Evolutionary conservation across 92 coral and sea anemone genomes (phyloP).

Genomic region (Scolanthus callimorphus): DNA sequence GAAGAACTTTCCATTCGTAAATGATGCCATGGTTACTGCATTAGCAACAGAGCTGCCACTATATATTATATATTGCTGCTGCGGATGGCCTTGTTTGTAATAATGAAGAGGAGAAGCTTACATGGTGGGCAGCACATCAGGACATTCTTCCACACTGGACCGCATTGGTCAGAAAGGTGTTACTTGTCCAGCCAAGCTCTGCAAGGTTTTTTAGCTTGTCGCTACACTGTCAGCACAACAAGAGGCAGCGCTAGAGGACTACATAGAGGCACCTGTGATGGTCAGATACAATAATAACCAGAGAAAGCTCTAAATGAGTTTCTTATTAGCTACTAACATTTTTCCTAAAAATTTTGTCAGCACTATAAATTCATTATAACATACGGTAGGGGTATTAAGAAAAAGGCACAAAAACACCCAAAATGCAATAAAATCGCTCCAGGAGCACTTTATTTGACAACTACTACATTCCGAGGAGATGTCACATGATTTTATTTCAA

Average conservation of each 20-base stretch:
- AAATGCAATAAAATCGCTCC: too few species aligned
- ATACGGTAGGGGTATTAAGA: too few species aligned
- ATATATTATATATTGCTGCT: constrained; percentile 60
- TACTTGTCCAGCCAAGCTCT: constrained; percentile 46
- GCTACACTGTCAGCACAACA: constrained; percentile 27
- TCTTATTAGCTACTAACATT: constrained; percentile 21
- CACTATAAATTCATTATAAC: too few species aligned
- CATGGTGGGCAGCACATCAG: constrained; percentile 56
- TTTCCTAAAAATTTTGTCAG: constrained; percentile 12
- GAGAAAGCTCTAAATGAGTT: constrained; percentile 32
- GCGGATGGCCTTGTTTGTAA: constrained; percentile 58
- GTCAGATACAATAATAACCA: constrained; percentile 39
- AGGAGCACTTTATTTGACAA: too few species aligned
- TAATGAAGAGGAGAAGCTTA: constrained; percentile 43
- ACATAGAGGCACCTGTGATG: constrained; percentile 42
- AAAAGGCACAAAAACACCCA: too few species aligned
- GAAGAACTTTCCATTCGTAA: constrained; percentile 55
- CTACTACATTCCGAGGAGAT: too few species aligned
- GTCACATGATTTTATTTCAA: too few species aligned
- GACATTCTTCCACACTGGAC: constrained; percentile 60
- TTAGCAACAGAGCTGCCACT: constrained; percentile 74
- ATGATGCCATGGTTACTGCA: constrained; percentile 52
- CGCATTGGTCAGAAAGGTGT: constrained; percentile 31
- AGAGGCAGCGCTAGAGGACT: constrained; percentile 43
- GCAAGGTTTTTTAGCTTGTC: constrained; percentile 52